Evolutionary conservation across 1,140 invertebrate genomes (phyloP), one percentile per base, ranked within the genome.

Genomic region (Oryctes rhinoceros): DNA sequence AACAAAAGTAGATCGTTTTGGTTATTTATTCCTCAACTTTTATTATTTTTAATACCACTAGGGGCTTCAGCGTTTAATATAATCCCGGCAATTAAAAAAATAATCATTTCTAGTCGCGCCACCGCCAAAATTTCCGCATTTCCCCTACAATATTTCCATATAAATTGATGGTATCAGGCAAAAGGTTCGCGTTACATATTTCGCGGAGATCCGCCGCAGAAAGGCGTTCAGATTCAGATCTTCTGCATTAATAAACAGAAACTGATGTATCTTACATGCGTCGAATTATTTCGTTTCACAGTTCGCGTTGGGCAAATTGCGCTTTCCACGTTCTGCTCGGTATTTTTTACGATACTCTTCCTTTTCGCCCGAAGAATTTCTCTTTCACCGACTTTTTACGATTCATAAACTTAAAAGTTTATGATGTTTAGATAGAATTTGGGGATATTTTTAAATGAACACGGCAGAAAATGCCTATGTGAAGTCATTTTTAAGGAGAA

Each of bases 401-500:
- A 76, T 76, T 76, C 75, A 76, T 76, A 76, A 76, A 76, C 75
- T 76, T 76, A 76, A 76, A 76, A 76, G 75, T 76, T 76, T 76
- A 76, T 49, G 75, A 76, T 76, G 75, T 76, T 76, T 76, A 76
- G 75, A 76, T 76, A 76, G 75, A 76, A 76, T 76, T 76, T 76
- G 47, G 47, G 47, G 75, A 44, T 76, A 49, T 76, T 49, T 49
- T 76, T 76, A 76, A 76, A 76, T 76, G 75, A 76, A 76, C 75
- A 76, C 47, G 39, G 47, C 6, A 76, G 47, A 71, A 71, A 71
- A 71, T 71, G 65, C 65, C 65, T 71, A 71, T 71, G 65, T 71
- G 65, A 71, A 71, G 65, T 71, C 65, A 71, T 71, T 71, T 71
- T 71, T 71, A 71, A 71, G 65, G 10, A 71, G 65, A 71, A 71